Evolutionary conservation across 2,888 invertebrate species (phyloP).

Genomic region (Drosophila mimetica): DNA sequence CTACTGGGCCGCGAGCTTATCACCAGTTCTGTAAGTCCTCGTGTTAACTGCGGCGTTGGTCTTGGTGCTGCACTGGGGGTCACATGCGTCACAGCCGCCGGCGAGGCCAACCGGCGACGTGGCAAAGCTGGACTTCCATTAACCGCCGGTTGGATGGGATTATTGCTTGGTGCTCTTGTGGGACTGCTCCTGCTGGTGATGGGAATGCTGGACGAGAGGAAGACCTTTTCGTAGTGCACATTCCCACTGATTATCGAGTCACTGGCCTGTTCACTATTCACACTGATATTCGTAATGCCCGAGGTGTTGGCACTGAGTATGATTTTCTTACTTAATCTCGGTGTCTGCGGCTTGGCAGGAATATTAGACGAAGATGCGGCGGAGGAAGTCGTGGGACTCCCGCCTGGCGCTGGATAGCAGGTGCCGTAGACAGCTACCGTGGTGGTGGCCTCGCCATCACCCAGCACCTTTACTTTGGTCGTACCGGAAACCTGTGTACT

Average conservation of each 20-base stretch:
- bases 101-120: slow-evolving; percentile 30
- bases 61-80: slow-evolving; percentile 24
- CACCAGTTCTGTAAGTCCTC: slow-evolving; percentile 83
- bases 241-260: slow-evolving; percentile 62
- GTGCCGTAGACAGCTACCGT: slow-evolving; percentile 68
- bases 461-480: slow-evolving; percentile 81
- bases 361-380: slow-evolving; percentile 10
- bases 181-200: slow-evolving; percentile 44
- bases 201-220: slow-evolving; percentile 81
- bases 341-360: slow-evolving; percentile 61
- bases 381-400: slow-evolving; percentile 7
- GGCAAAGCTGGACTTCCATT: slow-evolving; percentile 29
- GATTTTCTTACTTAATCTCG: slow-evolving; percentile 81
- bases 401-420: slow-evolving; percentile 55
- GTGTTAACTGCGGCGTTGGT: slow-evolving; percentile 73
- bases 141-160: slow-evolving; percentile 5
- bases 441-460: slow-evolving; percentile 56
- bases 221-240: slow-evolving; percentile 83
- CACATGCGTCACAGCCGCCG: slow-evolving; percentile 54
- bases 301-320: slow-evolving; percentile 82
- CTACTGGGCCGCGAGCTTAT: slow-evolving; percentile 83
- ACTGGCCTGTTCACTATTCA: slow-evolving; percentile 75
- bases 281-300: slow-evolving; percentile 83
- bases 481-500: slow-evolving; percentile 65
- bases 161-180: slow-evolving; percentile 7